Evolutionary conservation across 2,113 vertebrate genomes (phyloP).

Genomic region (Oxyruncus cristatus): DNA sequence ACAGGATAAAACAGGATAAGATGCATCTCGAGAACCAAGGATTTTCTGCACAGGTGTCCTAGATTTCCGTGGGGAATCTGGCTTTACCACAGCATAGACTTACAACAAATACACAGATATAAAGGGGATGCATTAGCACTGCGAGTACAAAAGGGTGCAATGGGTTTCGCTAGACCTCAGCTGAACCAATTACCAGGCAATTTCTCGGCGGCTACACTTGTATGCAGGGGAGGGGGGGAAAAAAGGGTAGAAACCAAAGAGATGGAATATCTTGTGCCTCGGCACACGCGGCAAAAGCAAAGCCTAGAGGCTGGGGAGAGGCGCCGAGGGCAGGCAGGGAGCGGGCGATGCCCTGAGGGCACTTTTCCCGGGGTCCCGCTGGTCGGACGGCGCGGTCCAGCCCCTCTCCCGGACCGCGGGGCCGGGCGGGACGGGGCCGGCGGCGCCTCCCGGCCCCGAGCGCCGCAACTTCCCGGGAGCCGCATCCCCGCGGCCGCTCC

Average conservation of each 20-base stretch:
- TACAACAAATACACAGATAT: accelerated
- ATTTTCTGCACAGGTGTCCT: neutral
- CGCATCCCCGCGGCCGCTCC: neutral
- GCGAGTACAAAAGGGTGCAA: neutral
- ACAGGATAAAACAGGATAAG: neutral
- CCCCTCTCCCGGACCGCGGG: neutral
- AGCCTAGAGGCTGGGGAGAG: neutral
- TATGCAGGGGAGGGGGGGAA: accelerated
- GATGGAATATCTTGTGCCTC: accelerated
- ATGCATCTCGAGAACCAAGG: neutral
- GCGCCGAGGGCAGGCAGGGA: neutral
- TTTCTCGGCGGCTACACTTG: neutral
- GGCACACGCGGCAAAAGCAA: accelerated
- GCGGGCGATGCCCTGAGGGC: neutral
- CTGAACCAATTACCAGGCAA: neutral
- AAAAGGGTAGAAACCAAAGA: no score
- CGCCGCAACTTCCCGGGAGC: neutral
- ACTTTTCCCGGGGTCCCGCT: accelerated
- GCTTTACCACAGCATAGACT: neutral
- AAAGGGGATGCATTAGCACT: neutral
- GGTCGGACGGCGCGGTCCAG: neutral
- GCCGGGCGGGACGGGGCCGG: neutral
- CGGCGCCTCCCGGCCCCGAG: no score
- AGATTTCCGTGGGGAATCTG: neutral
- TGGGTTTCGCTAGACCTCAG: neutral